A percentile compares a stretch with the other conserved stretches of the same genome.
These are phyloP conservation scores for Ctenicera cuprea DNA, from an alignment of 2,888 invertebrate genomes.

Conservation along the genomic window DNA sequence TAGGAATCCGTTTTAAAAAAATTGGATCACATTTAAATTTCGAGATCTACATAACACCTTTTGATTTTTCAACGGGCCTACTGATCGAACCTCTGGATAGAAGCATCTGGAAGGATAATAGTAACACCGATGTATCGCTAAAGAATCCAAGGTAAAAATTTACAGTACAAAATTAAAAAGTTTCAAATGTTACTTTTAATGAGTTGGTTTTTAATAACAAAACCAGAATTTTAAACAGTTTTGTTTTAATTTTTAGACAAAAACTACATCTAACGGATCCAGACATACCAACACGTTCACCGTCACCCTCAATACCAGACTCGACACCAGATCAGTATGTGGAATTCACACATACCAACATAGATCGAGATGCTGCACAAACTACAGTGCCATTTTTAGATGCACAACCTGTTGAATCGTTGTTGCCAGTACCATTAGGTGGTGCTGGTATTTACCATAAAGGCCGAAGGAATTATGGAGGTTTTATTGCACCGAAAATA, in stretches of 20 bases:
- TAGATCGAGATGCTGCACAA: slow-evolving; percentile 75
- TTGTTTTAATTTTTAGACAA: slow-evolving; percentile 69
- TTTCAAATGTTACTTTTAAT: too few relatives aligned
- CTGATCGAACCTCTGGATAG: slow-evolving; percentile 76
- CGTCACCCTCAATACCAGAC: slow-evolving; percentile 67
- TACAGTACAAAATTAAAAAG: too few relatives aligned
- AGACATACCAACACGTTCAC: slow-evolving; percentile 80
- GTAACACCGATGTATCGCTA: slow-evolving; percentile 84
- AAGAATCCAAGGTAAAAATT: slow-evolving; percentile 77
- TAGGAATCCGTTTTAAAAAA: slow-evolving; percentile 82
- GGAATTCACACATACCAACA: slow-evolving; percentile 74
- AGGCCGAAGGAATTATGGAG: slow-evolving; percentile 72
- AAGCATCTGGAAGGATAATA: slow-evolving; percentile 89
- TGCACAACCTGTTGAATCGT: slow-evolving; percentile 72
- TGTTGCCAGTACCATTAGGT: slow-evolving; percentile 72
- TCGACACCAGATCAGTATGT: slow-evolving; percentile 75
- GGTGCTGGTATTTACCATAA: slow-evolving; percentile 76
- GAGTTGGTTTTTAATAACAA: too few relatives aligned
- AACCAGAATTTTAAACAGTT: neutral
- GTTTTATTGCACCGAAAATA: slow-evolving; percentile 73
- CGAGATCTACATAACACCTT: slow-evolving; percentile 86
- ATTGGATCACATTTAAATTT: slow-evolving; percentile 90
- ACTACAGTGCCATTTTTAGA: slow-evolving; percentile 77
- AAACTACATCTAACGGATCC: slow-evolving; percentile 77
- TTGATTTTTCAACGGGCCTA: slow-evolving; percentile 85